These are phyloP conservation scores for Zonotrichia leucophrys DNA, from an alignment of 2,113 vertebrate genomes.

Conservation along the genomic window DNA sequence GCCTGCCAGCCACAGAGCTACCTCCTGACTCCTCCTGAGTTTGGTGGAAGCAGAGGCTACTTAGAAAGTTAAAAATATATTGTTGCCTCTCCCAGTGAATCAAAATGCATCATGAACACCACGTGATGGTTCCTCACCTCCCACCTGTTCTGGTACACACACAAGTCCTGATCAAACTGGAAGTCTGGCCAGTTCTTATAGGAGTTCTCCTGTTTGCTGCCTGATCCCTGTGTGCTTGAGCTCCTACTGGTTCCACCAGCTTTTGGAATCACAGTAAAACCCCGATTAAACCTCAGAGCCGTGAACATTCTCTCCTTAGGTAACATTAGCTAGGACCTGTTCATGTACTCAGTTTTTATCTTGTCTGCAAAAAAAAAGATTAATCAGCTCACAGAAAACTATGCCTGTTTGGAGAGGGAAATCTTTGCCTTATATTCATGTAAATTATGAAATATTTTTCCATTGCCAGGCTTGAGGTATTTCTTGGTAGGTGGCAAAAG, in stretches of 20 bases:
- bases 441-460: background rate
- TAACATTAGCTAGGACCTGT: background rate
- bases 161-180: background rate
- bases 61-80: background rate
- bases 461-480: background rate
- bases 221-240: background rate
- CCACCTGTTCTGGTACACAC: background rate
- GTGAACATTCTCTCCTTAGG: background rate
- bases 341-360: background rate
- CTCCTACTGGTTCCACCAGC: background rate
- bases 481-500: background rate
- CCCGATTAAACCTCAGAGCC: background rate
- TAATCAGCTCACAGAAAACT: background rate
- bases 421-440: background rate
- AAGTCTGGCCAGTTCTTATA: background rate
- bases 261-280: background rate
- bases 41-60: background rate
- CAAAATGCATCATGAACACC: background rate
- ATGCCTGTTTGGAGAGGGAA: background rate
- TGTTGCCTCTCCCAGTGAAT: background rate
- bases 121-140: background rate
- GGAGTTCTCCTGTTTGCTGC: background rate
- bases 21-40: background rate
- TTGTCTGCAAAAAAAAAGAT: background rate
- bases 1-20: background rate